These are phyloP conservation scores for Euwallacea similis DNA, from an alignment of 1,140 invertebrate species.

Conservation along the genomic window DNA sequence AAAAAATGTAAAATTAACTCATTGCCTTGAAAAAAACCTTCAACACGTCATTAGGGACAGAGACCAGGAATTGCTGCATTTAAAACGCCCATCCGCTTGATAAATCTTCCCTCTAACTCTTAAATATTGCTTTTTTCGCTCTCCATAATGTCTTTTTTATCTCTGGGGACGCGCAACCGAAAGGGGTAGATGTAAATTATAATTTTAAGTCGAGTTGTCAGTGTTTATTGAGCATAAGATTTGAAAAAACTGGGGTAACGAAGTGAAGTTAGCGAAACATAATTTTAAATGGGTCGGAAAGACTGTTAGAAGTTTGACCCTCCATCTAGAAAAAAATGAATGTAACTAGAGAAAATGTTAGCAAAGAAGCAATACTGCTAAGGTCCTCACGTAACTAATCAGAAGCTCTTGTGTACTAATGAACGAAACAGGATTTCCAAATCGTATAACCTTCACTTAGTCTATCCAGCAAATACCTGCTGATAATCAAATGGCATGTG, in stretches of 20 bases:
- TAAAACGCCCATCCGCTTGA: slow-evolving; percentile 12
- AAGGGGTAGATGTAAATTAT: slow-evolving; percentile 30
- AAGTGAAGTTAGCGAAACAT: slow-evolving; percentile 7
- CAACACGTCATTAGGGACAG: not conserved
- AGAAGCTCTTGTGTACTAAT: no score
- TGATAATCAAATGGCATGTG: slow-evolving; percentile 48
- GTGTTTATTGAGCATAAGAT: slow-evolving; percentile 30
- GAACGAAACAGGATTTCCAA: no score
- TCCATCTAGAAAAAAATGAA: not conserved
- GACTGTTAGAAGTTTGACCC: not conserved
- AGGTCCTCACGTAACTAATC: no score
- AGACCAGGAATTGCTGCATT: slow-evolving; percentile 9
- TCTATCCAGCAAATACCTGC: slow-evolving; percentile 38
- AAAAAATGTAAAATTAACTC: not conserved
- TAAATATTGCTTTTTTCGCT: slow-evolving; percentile 28
- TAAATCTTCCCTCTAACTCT: slow-evolving; percentile 14
- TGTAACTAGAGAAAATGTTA: no score
- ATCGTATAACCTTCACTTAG: no score
- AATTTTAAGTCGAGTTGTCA: slow-evolving; percentile 6
- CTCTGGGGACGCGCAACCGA: slow-evolving; percentile 15
- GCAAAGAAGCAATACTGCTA: no score
- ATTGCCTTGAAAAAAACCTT: not conserved
- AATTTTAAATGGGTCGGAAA: slow-evolving; percentile 16
- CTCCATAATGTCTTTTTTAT: slow-evolving; percentile 35
- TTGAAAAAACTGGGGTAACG: not conserved